Evolutionary conservation across 2,113 vertebrate genomes (phyloP).

Genomic region (Climacteris rufus): DNA sequence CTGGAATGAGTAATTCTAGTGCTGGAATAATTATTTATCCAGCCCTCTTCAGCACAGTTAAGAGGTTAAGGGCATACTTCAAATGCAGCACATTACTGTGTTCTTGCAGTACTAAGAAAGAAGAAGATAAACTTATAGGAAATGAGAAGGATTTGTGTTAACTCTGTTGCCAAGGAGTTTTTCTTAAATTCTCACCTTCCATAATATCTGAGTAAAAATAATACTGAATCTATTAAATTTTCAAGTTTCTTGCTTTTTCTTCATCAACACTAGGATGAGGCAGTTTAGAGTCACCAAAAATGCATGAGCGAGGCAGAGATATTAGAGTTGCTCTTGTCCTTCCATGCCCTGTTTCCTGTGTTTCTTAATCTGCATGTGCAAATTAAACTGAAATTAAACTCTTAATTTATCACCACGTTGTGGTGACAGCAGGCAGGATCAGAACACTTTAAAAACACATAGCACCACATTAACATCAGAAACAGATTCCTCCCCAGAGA

Average conservation of each 20-base stretch:
- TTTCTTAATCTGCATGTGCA: neutral
- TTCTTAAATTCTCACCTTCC: neutral
- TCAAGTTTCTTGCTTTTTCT: neutral
- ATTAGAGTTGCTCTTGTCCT: neutral
- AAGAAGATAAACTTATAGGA: neutral
- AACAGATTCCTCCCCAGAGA: slow-evolving; percentile 21
- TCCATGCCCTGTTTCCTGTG: neutral
- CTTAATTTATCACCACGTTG: slow-evolving; percentile 3
- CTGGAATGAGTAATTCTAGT: neutral
- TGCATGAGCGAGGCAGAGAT: neutral
- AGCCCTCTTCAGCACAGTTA: neutral
- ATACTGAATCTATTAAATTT: neutral
- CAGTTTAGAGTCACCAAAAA: neutral
- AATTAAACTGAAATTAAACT: slow-evolving; percentile 18
- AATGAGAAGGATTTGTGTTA: neutral
- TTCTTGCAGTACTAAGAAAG: neutral
- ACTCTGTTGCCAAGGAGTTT: neutral
- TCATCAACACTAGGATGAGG: neutral
- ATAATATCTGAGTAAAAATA: neutral
- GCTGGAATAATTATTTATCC: neutral
- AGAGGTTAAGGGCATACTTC: neutral
- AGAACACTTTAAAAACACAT: neutral
- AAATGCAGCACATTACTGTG: neutral
- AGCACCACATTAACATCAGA: slow-evolving; percentile 47
- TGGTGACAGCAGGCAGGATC: slow-evolving; percentile 33